Conservation (phyloP, 2,888 invertebrate genomes). For the Pimpla rufipes region DNA sequence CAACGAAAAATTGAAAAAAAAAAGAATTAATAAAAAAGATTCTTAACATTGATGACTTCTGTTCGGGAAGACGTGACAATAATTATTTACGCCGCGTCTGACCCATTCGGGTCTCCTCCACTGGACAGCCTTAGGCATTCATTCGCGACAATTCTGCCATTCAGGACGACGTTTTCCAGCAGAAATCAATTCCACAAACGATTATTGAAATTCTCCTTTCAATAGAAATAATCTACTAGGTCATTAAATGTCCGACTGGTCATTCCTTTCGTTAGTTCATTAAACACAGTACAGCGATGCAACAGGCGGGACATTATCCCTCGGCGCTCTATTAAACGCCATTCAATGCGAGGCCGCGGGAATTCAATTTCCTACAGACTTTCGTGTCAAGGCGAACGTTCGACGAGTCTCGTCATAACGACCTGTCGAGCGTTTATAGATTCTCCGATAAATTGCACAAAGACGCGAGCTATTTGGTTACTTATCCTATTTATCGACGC, state of each 20-base stretch:
- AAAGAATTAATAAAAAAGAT: too few relatives aligned
- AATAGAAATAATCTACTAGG: slow-evolving; percentile 1
- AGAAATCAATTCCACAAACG: slow-evolving; percentile 19
- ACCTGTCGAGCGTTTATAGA: slow-evolving; percentile 44
- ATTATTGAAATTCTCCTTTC: background rate
- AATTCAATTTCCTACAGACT: slow-evolving; percentile 64
- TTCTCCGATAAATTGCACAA: slow-evolving; percentile 3
- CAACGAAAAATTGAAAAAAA: too few relatives aligned
- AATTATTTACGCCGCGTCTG: slow-evolving; percentile 1
- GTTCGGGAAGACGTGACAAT: too few relatives aligned
- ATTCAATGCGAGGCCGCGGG: slow-evolving; percentile 54
- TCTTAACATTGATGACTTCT: too few relatives aligned
- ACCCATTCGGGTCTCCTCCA: background rate
- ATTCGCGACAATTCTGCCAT: background rate
- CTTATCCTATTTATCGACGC: background rate
- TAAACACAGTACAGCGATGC: slow-evolving; percentile 42
- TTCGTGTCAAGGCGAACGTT: slow-evolving; percentile 58
- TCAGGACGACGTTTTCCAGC: background rate
- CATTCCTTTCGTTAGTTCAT: slow-evolving; percentile 36
- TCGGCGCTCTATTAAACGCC: slow-evolving; percentile 50
- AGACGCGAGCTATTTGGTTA: background rate
- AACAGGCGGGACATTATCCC: slow-evolving; percentile 18
- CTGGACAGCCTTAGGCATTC: background rate
- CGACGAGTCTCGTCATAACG: slow-evolving; percentile 25
- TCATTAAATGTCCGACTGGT: slow-evolving; percentile 34